Evolutionary conservation across 1,140 invertebrate genomes (phyloP).

Genomic region (Meloidogyne chitwoodi): DNA sequence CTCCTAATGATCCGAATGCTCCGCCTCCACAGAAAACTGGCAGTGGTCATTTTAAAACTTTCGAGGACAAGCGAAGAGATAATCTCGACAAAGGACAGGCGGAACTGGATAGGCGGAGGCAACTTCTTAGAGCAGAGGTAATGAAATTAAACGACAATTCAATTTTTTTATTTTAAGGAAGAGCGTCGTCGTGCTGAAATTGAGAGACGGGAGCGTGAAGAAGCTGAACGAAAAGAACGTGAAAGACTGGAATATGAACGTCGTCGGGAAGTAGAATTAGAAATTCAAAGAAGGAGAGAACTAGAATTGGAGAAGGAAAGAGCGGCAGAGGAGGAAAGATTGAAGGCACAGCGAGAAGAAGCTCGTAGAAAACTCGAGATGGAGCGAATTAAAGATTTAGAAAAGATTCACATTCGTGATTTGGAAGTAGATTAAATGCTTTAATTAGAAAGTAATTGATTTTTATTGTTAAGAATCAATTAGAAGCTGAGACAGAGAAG

Average conservation of each 20-base stretch:
- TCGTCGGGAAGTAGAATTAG: slow-evolving; percentile 67
- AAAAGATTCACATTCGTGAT: slow-evolving; percentile 64
- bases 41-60: slow-evolving; percentile 66
- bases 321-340: slow-evolving; percentile 46
- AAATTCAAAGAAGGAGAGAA: slow-evolving; percentile 76
- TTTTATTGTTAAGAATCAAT: slow-evolving; percentile 66
- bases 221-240: slow-evolving; percentile 81
- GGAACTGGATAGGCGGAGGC: slow-evolving; percentile 83
- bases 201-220: slow-evolving; percentile 71
- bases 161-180: slow-evolving; percentile 51
- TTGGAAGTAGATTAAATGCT: slow-evolving; percentile 33
- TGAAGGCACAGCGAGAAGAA: slow-evolving; percentile 68
- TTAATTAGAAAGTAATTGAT: neutral
- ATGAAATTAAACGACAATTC: neutral
- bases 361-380: slow-evolving; percentile 82
- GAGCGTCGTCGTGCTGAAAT: slow-evolving; percentile 61
- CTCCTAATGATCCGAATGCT: slow-evolving; percentile 31
- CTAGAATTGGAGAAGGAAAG: slow-evolving; percentile 73
- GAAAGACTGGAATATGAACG: slow-evolving; percentile 78
- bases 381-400: slow-evolving; percentile 90
- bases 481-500: slow-evolving; percentile 80
- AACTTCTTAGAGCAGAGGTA: slow-evolving; percentile 72
- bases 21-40: slow-evolving; percentile 50
- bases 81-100: slow-evolving; percentile 97
- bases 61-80: slow-evolving; percentile 92